These are phyloP conservation scores for Drosophila carrolli DNA, from an alignment of 1,140 invertebrate genomes.

Conservation along the genomic window DNA sequence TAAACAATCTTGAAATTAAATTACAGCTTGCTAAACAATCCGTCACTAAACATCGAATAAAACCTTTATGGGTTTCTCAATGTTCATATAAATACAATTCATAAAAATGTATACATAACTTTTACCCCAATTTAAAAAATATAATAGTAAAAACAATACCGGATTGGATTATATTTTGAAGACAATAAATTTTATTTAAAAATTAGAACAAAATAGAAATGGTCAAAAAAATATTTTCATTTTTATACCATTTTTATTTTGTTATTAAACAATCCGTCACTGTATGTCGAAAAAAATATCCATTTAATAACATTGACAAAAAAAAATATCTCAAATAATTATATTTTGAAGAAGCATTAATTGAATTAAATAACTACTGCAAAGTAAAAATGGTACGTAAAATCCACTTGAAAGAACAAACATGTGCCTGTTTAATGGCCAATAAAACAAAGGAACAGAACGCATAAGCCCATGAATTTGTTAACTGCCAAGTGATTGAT, in stretches of 20 bases:
- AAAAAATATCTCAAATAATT: not conserved
- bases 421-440: conserved; percentile 2
- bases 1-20: not conserved
- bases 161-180: no score
- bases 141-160: no score
- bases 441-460: conserved; percentile 12
- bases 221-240: no score
- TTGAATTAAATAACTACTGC: not conserved
- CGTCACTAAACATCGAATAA: not conserved
- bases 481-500: conserved; percentile 38
- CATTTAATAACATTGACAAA: not conserved
- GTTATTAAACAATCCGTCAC: no score
- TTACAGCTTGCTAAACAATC: not conserved
- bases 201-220: no score
- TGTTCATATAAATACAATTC: no score
- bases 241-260: no score
- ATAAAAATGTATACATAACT: no score
- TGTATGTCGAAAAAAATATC: no score
- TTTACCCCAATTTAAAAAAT: no score
- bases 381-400: conserved; percentile 4
- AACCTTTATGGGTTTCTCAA: not conserved
- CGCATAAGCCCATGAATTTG: conserved; percentile 18
- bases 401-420: not conserved
- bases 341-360: not conserved
- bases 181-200: no score